Evolutionary conservation across 2,888 invertebrate species (phyloP), one percentile per base, ranked within the genome.

Genomic region (Arctia plantaginis): DNA sequence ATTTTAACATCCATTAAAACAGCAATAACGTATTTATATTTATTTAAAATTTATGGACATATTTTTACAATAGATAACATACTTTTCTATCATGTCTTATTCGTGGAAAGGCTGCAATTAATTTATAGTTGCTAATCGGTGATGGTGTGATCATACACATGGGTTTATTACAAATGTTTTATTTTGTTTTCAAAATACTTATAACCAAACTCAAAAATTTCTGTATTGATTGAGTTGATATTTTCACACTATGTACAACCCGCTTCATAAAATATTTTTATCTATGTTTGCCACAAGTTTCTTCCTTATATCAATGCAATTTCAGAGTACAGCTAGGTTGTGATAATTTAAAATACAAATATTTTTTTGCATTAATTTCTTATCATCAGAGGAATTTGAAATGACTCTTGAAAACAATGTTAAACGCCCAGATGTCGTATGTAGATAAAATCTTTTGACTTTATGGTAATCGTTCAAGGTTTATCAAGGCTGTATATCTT

Each of bases 401-500:
- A 27, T 66, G 2, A 44, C 20, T 20, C 0, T 27, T 30, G 66
- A 10, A 30, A 27, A 41, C 3, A 44, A 66, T 39, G 41, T 66
- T 59, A 27, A 59, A 41, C 27, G 3, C 30, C 30, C 27, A 44
- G 30, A 67, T 66, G 62, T 3, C 0, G 67, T 20, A 10, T 44
- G 30, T 1, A 47, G 67, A 67, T 67, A 20, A 10, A 67, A 67
- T 33, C 44, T 67, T 67, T 20, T 44, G 3, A 0, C 18, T 67
- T 44, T 30, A 47, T 30, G 41, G 66, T 67, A 44, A 44, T 30
- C 66, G 44, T 30, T 67, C 18, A 67, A 44, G 66, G 44, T 67
- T 23, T 67, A 33, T 67, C 67, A 67, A 67, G 44, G 67, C 67
- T 67, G 30, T 23, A 30, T n/a, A 67, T 23, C 1, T 67, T 47